phyloP scores from a whole-genome alignment of 35 echinoderm and acorn worm species.

The Ophioderma brevispina region DNA sequence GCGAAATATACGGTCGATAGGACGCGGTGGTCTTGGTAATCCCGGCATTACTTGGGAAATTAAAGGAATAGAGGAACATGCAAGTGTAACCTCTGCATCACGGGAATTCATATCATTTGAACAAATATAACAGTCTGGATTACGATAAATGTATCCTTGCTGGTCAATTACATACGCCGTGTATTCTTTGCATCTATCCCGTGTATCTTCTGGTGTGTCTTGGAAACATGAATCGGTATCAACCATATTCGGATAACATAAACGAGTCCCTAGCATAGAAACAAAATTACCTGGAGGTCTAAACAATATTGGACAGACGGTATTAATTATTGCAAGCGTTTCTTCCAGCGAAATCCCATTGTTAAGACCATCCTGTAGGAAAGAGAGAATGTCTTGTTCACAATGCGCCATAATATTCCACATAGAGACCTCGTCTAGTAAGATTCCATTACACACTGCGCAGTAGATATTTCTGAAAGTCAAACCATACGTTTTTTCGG shows the following conservation, averaged over 20 bases:
- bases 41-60: neutral
- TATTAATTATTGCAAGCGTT: neutral
- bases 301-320: neutral
- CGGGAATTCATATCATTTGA: neutral
- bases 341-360: neutral
- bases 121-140: slow-evolving; percentile 1
- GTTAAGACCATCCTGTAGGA: neutral
- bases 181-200: neutral
- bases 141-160: neutral
- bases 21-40: neutral
- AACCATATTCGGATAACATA: neutral
- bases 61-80: neutral
- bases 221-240: neutral
- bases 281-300: neutral
- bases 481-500: neutral
- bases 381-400: neutral
- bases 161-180: neutral
- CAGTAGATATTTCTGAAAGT: neutral
- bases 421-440: neutral
- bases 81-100: neutral
- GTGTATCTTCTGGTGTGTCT: neutral
- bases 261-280: neutral
- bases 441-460: neutral
- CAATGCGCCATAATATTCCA: neutral
- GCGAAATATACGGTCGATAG: neutral